Percentiles rank a stretch among this genome's conserved stretches.
These are phyloP conservation scores for Pseudoatta argentina DNA, from an alignment of 1,140 invertebrate species.

Conservation along the genomic window DNA sequence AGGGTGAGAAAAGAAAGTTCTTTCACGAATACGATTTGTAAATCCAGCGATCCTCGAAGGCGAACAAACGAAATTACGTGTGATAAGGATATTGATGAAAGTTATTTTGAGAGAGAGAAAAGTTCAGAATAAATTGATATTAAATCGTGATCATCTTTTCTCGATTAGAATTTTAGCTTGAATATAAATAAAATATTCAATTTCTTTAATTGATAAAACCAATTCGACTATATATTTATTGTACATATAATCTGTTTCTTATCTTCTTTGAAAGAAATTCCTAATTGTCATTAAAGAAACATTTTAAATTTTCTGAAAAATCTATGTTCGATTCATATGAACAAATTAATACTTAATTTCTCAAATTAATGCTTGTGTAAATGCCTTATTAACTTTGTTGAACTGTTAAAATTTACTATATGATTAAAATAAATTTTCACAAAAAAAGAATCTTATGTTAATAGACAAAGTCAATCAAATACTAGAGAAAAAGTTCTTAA, in stretches of 20 bases:
- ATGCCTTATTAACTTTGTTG: no score
- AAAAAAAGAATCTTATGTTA: no score
- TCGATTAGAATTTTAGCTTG: background rate
- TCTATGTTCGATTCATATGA: background rate
- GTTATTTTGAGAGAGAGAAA: slow-evolving; percentile 3
- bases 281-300: background rate
- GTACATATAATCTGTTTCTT: background rate
- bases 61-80: background rate
- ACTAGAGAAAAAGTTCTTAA: no score
- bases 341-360: background rate
- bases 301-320: background rate
- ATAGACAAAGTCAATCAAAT: no score
- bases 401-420: no score
- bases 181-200: background rate
- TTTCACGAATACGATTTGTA: slow-evolving; percentile 60
- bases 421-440: no score
- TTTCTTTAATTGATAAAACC: background rate
- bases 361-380: no score
- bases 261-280: background rate
- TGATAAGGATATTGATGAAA: background rate
- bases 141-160: background rate
- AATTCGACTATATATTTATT: background rate
- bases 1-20: slow-evolving; percentile 61
- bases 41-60: slow-evolving; percentile 64
- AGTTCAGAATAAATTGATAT: background rate